A percentile compares a stretch with the other conserved stretches of the same genome.
Conservation (phyloP, 2,888 invertebrate genomes). For the Cephus pulcher region DNA sequence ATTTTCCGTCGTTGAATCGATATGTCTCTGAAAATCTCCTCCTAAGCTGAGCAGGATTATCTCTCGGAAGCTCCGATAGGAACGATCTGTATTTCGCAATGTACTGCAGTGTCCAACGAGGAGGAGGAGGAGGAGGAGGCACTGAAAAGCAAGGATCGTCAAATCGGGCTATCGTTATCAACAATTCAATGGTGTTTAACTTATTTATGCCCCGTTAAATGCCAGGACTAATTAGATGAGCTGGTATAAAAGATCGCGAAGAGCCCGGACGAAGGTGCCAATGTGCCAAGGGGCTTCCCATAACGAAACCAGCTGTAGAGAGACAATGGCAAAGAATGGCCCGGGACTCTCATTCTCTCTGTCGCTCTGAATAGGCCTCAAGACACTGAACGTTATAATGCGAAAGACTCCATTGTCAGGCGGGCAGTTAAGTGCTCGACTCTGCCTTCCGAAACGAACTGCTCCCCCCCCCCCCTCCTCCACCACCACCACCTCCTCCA, state of each 20-base stretch:
- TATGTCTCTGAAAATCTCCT: too few relatives aligned
- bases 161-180: conserved; percentile 42
- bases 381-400: conserved; percentile 63
- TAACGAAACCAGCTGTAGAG: conserved; percentile 50
- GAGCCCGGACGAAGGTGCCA: too few relatives aligned
- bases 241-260: too few relatives aligned
- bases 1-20: too few relatives aligned
- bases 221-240: conserved; percentile 60
- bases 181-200: conserved; percentile 55
- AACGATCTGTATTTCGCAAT: too few relatives aligned
- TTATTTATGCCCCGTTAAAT: conserved; percentile 59
- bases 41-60: too few relatives aligned
- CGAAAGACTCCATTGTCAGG: conserved; percentile 61
- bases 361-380: conserved; percentile 58
- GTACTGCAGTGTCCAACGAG: not conserved
- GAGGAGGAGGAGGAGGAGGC: not conserved
- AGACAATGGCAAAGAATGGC: conserved; percentile 63
- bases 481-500: conserved; percentile 12
- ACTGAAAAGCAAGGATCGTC: too few relatives aligned
- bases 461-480: conserved; percentile 36
- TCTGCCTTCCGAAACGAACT: conserved; percentile 57
- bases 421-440: conserved; percentile 63
- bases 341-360: conserved; percentile 42
- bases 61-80: too few relatives aligned
- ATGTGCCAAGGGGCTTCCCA: conserved; percentile 42